Percentiles rank a stretch among this genome's conserved stretches.
Conservation (phyloP, 2,888 invertebrate genomes). For the Perdita meconis region DNA sequence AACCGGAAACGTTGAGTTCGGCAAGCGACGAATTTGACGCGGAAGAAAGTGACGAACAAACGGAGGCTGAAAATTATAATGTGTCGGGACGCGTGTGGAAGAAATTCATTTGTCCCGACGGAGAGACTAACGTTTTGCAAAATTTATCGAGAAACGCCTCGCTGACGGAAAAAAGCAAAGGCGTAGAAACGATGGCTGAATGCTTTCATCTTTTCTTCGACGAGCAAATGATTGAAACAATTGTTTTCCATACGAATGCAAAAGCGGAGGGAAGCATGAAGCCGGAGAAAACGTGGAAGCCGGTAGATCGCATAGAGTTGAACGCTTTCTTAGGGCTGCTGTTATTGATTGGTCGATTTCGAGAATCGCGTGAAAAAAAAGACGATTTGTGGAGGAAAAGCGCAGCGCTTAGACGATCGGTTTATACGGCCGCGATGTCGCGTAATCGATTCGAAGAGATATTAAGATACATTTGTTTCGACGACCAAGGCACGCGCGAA, state of each 20-base stretch:
- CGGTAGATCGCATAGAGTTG: conserved; percentile 10
- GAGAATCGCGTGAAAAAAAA: conserved; percentile 12
- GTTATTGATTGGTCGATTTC: conserved; percentile 8
- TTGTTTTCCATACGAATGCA: conserved; percentile 2
- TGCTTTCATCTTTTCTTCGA: conserved; percentile 12
- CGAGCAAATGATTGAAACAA: background rate
- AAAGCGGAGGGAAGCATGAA: background rate
- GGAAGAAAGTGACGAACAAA: background rate
- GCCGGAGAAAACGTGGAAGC: conserved; percentile 9
- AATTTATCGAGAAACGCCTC: background rate
- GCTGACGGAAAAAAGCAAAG: background rate
- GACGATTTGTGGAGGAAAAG: conserved; percentile 1
- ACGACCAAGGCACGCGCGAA: background rate
- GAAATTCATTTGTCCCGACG: conserved; percentile 4
- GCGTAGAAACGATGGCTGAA: background rate
- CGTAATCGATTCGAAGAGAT: conserved; percentile 21
- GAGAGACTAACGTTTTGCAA: background rate
- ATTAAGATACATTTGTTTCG: background rate
- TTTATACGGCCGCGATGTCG: conserved; percentile 5
- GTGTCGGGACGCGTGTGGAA: background rate
- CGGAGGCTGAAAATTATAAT: conserved; percentile 6
- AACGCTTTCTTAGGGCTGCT: conserved; percentile 20
- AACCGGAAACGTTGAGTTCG: conserved; percentile 3
- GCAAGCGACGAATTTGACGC: conserved; percentile 11
- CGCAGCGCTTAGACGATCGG: background rate